Conservation (phyloP, 2,113 vertebrate genomes). For the Siniperca knerii region DNA sequence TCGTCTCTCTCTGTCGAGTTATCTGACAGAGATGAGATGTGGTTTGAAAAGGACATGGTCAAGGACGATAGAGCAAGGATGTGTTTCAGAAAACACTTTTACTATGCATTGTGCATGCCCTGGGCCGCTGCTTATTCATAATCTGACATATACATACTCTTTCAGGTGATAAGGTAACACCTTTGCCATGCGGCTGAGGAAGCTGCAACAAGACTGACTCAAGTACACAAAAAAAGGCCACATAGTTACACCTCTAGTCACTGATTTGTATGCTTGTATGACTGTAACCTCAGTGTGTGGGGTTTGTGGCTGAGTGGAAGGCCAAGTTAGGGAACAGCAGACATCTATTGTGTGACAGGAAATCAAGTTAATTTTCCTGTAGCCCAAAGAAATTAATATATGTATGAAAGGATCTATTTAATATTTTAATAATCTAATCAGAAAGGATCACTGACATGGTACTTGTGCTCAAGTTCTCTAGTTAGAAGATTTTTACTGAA, state of each 20-base stretch:
- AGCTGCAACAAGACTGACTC: not conserved
- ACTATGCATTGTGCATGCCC: constrained; percentile 53
- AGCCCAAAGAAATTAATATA: not conserved
- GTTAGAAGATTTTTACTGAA: not conserved
- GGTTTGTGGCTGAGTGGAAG: constrained; percentile 7
- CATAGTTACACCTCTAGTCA: constrained; percentile 10
- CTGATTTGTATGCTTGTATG: constrained; percentile 31
- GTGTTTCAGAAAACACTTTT: constrained; percentile 69
- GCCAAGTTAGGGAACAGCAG: constrained; percentile 13
- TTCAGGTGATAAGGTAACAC: constrained; percentile 43
- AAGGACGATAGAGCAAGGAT: constrained; percentile 73
- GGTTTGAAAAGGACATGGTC: constrained; percentile 81
- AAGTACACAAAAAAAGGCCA: not conserved
- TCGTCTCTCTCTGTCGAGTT: constrained; percentile 44
- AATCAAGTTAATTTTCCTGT: not conserved
- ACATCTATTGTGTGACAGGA: not conserved
- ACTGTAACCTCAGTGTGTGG: not conserved
- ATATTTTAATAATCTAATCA: constrained; percentile 8
- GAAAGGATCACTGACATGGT: not conserved
- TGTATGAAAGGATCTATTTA: not conserved
- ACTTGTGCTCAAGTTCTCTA: not conserved
- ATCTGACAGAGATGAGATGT: constrained; percentile 75
- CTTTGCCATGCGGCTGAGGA: constrained; percentile 11
- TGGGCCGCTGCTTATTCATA: constrained; percentile 47
- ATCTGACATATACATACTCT: constrained; percentile 47